These are phyloP conservation scores for Callyntrura sp. DNA, from an alignment of 2,888 invertebrate species.

Conservation along the genomic window DNA sequence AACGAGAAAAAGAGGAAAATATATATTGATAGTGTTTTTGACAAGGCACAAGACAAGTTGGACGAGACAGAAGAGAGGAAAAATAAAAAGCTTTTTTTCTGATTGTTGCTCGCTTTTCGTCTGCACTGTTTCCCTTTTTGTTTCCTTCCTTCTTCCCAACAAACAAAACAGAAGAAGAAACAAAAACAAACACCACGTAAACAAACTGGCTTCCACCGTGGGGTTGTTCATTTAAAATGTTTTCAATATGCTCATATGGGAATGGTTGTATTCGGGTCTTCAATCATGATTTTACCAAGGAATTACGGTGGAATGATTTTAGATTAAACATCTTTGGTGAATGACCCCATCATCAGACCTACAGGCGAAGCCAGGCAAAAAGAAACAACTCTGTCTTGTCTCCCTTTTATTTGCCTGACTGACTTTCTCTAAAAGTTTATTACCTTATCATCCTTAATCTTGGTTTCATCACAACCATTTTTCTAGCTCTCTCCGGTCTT, in stretches of 20 bases:
- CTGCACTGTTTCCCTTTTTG: background rate
- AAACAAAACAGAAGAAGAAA: background rate
- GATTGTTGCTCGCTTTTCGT: slow-evolving; percentile 20
- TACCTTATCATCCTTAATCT: no score
- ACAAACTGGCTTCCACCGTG: background rate
- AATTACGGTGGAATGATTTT: no score
- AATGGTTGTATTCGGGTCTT: no score
- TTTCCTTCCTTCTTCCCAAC: background rate
- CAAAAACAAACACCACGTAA: no score
- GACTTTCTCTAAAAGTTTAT: slow-evolving; percentile 32
- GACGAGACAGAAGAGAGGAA: background rate
- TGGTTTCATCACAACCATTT: no score
- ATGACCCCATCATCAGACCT: slow-evolving; percentile 18
- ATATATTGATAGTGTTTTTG: slow-evolving; percentile 3
- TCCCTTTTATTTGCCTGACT: slow-evolving; percentile 9
- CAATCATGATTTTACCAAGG: no score
- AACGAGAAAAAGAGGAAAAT: background rate
- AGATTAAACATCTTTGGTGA: background rate
- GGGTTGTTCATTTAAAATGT: background rate
- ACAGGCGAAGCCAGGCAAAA: no score
- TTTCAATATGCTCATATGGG: no score
- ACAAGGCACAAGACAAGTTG: slow-evolving; percentile 31
- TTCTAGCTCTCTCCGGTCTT: background rate
- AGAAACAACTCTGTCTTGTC: background rate
- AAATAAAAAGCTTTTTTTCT: slow-evolving; percentile 60